phyloP scores from a whole-genome alignment of 35 echinoderm and acorn worm species.

The Lytechinus variegatus region DNA sequence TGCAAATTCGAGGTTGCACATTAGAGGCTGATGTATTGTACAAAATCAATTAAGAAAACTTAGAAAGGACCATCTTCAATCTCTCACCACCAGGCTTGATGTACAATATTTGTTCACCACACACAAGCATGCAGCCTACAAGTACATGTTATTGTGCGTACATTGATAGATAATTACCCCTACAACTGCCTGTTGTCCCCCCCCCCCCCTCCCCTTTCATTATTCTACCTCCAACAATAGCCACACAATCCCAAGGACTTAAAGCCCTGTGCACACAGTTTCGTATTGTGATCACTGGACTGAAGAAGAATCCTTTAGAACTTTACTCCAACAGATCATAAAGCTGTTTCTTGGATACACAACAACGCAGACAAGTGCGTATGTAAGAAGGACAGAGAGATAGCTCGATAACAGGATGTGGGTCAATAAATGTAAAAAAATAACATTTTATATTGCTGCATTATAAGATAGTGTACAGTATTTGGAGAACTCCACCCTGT shows the following conservation, averaged over 20 bases:
- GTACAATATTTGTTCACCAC: background rate
- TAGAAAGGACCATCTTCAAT: background rate
- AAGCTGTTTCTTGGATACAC: constrained; percentile 1
- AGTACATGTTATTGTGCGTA: background rate
- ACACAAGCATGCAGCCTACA: background rate
- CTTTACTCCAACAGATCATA: background rate
- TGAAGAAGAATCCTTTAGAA: background rate
- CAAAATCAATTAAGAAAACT: background rate
- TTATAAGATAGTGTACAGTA: too few relatives aligned
- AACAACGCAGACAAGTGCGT: background rate
- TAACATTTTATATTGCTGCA: too few relatives aligned
- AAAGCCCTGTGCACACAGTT: background rate
- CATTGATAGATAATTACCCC: background rate
- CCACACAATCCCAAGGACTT: background rate
- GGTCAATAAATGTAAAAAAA: background rate
- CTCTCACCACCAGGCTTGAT: background rate
- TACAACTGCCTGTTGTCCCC: background rate
- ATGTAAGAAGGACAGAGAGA: background rate
- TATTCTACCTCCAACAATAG: background rate
- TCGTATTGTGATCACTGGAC: background rate
- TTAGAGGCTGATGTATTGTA: background rate
- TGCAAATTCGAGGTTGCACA: background rate
- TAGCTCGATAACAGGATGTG: background rate
- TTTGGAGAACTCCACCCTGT: too few relatives aligned
- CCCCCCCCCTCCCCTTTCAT: background rate